phyloP scores from a whole-genome alignment of 2,113 vertebrate species.

The Tupaia chinensis region DNA sequence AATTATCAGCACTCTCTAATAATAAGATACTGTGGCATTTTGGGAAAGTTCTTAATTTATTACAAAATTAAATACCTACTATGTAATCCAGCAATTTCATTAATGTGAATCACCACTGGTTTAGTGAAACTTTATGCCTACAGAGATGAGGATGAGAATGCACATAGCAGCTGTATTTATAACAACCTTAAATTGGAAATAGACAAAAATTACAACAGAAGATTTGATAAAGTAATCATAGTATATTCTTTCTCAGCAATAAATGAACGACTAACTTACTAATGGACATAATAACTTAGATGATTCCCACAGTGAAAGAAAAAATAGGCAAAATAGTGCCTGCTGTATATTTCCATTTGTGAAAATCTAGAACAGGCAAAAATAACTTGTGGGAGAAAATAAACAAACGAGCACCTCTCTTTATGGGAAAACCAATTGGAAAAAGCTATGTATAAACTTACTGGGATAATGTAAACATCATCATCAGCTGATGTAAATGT shows the following conservation, averaged over 20 bases:
- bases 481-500: too few species aligned
- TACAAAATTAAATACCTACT: background rate
- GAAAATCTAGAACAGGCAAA: background rate
- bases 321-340: background rate
- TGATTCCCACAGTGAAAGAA: background rate
- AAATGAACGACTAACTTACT: background rate
- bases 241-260: background rate
- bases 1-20: background rate
- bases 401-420: background rate
- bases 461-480: background rate
- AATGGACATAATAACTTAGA: background rate
- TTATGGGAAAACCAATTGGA: background rate
- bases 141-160: background rate
- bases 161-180: background rate
- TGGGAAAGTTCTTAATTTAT: background rate
- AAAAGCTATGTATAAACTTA: background rate
- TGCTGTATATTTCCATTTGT: background rate
- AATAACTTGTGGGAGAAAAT: background rate
- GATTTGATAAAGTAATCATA: background rate
- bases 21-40: background rate
- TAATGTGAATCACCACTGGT: background rate
- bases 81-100: background rate
- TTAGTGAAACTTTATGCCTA: background rate
- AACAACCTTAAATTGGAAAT: background rate
- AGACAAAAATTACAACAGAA: background rate